Conservation (phyloP, 53 echinoderm and acorn worm genomes). For the Hippasteria phrygiana region DNA sequence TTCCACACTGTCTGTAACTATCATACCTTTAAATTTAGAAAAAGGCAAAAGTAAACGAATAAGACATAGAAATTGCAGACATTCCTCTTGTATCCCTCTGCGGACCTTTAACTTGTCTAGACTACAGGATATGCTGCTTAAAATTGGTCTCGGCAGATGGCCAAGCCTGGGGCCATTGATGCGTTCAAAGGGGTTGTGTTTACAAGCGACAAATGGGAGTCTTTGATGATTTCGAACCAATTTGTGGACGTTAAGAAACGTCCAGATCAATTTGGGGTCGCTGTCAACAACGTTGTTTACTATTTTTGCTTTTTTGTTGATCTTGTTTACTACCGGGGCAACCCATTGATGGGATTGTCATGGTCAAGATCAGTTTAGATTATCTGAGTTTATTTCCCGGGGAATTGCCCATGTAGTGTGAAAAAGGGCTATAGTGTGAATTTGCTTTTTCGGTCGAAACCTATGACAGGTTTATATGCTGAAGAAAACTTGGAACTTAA, state of each 20-base stretch:
- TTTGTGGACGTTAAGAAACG: neutral
- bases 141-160: neutral
- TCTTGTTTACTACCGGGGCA: neutral
- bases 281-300: neutral
- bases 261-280: conserved; percentile 6
- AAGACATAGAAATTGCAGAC: neutral
- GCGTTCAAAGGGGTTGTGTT: neutral
- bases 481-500: no score
- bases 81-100: neutral
- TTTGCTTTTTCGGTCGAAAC: no score
- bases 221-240: neutral
- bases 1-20: no score
- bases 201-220: neutral
- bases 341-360: neutral
- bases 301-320: neutral
- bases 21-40: no score
- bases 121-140: conserved; percentile 56
- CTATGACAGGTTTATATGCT: no score
- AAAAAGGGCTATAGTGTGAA: no score
- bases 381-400: no score
- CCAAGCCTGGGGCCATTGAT: conserved; percentile 13
- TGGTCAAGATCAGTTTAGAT: no score
- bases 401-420: no score
- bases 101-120: conserved; percentile 46
- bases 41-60: no score